Base-by-base conservation (phyloP, 1,140 invertebrate genomes). In the Oscheius sp. region DNA sequence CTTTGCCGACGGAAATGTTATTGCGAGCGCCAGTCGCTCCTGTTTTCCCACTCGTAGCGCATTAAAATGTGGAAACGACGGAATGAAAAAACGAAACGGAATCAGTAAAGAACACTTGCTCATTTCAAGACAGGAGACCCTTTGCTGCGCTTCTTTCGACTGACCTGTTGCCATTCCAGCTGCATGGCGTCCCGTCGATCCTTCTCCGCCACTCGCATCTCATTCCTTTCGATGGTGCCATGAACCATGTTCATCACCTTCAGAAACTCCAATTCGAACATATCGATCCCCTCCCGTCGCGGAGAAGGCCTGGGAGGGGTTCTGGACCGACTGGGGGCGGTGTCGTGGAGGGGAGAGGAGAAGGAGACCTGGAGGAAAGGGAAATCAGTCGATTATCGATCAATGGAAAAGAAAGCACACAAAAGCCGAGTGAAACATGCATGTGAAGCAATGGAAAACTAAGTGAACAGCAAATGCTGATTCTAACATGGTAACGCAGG, bases 121-220 rank as follows among this genome's bases (percentile, higher is more conserved):
- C 42, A n/a, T 45, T 20, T 20, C 13, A 45, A 45, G 13, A 45
- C 42, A 13, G n/a, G n/a, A 45, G 42, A 45, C 42, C n/a, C n/a
- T n/a, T n/a, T n/a, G n/a, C n/a, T n/a, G n/a, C n/a, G n/a, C n/a
- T n/a, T n/a, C n/a, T n/a, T n/a, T n/a, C n/a, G n/a, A n/a, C n/a
- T n/a, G 15, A 74, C 72, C 81, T 91, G 90, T 81, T 91, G 91
- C 91, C 91, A 92, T 82, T 91, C 91, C 20, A 90, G 82, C 77
- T 90, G 89, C 62, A 89, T 88, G 59, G 88, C 84, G 74, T 91
- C 90, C 42, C 88, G 84, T 36, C 87, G 82, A 79, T 91, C 90
- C 77, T 91, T 89, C 74, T 91, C 90, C 3, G 87, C 85, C 0
- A 90, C 80, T 26, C 90, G 85, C 72, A 88, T 86, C 78, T 91